A percentile compares a stretch with the other conserved stretches of the same genome.
phyloP scores from a whole-genome alignment of 2,888 invertebrate genomes.

The Punctoribates punctum region DNA sequence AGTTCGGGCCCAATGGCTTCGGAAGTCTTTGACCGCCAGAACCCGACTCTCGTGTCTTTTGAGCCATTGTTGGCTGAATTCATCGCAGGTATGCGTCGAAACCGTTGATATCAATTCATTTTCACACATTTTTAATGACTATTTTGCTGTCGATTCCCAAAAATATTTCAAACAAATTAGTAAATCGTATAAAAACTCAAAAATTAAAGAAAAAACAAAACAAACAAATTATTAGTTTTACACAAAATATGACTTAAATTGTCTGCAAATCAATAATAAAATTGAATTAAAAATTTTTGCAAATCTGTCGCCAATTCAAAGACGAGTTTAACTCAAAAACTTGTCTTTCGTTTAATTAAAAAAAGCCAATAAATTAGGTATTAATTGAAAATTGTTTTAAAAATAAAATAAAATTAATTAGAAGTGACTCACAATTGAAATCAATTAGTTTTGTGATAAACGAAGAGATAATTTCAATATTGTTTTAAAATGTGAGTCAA shows the following conservation, averaged over 20 bases:
- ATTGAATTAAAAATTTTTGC: neutral
- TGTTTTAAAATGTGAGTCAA: neutral
- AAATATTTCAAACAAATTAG: neutral
- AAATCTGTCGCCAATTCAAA: neutral
- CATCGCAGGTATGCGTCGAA: constrained; percentile 15
- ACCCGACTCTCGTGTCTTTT: constrained; percentile 45
- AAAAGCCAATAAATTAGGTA: neutral
- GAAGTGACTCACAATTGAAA: neutral
- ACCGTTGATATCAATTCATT: constrained; percentile 6
- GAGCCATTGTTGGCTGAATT: constrained; percentile 42
- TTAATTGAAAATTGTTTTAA: neutral
- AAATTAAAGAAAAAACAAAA: neutral
- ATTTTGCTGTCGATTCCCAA: neutral
- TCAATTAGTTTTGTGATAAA: neutral
- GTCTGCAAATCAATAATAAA: neutral
- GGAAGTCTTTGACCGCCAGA: constrained; percentile 58
- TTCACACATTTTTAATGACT: neutral
- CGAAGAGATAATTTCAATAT: neutral
- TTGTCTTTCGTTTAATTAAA: neutral
- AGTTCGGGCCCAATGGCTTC: constrained; percentile 68
- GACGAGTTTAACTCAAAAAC: neutral
- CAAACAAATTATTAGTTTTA: neutral
- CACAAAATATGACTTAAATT: neutral
- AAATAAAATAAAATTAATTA: neutral
- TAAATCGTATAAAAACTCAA: neutral